Percentiles rank a stretch among this genome's conserved stretches.
phyloP scores from a whole-genome alignment of 1,140 invertebrate species.

The Acromyrmex echinatior region DNA sequence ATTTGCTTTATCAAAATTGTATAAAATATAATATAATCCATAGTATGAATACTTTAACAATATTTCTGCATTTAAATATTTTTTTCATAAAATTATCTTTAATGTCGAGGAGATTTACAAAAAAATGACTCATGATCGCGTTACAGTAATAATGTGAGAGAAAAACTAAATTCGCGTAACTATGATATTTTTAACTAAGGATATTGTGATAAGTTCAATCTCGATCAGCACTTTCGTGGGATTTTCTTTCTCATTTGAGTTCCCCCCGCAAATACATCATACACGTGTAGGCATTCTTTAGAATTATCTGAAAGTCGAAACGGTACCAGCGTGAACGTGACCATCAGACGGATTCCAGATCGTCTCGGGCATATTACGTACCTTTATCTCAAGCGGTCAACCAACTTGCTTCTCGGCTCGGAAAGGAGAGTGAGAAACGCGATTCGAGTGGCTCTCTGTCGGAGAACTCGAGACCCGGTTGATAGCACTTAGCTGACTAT shows the following conservation, averaged over 20 bases:
- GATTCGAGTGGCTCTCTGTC: constrained; percentile 61
- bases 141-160: background rate
- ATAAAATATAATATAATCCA: background rate
- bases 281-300: constrained; percentile 68
- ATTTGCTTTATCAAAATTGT: background rate
- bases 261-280: constrained; percentile 37
- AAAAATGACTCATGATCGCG: background rate
- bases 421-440: constrained; percentile 53
- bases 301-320: constrained; percentile 77
- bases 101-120: background rate
- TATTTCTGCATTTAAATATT: constrained; percentile 5
- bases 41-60: background rate
- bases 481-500: constrained; percentile 76
- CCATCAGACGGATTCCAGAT: constrained; percentile 79
- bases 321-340: constrained; percentile 78
- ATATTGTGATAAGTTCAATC: background rate
- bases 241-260: constrained; percentile 31
- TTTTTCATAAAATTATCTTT: background rate
- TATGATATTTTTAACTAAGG: background rate
- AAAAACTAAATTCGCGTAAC: background rate
- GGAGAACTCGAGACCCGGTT: constrained; percentile 73
- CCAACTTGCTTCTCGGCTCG: constrained; percentile 72
- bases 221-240: constrained; percentile 25
- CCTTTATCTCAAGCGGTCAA: constrained; percentile 80
- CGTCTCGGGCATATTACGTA: constrained; percentile 69